Evolutionary conservation across 2,888 invertebrate genomes (phyloP).

Genomic region (Leptothorax acervorum): DNA sequence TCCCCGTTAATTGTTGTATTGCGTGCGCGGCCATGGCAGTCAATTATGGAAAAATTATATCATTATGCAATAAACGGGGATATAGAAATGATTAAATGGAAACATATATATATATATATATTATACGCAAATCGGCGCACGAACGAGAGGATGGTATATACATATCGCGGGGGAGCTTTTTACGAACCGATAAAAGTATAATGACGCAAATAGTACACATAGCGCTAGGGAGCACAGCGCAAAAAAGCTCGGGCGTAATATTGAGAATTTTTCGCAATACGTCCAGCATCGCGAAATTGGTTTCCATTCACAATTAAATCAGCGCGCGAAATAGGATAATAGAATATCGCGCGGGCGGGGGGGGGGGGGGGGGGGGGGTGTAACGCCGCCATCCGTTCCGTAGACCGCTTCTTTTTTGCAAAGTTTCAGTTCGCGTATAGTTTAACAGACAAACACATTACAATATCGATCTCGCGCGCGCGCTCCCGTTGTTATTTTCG

Average conservation of each 20-base stretch:
- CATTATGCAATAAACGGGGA: conserved; percentile 25
- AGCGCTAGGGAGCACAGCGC: background rate
- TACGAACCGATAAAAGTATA: conserved; percentile 38
- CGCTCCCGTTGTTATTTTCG: conserved; percentile 25
- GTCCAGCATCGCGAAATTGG: conserved; percentile 26
- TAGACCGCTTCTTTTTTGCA: conserved; percentile 22
- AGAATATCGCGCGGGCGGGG: conserved; percentile 18
- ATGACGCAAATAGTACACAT: conserved; percentile 36
- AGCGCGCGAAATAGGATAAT: conserved; percentile 38
- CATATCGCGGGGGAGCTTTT: conserved; percentile 10
- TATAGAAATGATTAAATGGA: conserved; percentile 22
- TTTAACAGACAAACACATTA: conserved; percentile 48
- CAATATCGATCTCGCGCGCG: conserved; percentile 15
- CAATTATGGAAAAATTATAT: conserved; percentile 29
- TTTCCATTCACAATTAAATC: conserved; percentile 52
- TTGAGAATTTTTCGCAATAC: conserved; percentile 37
- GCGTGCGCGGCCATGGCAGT: background rate
- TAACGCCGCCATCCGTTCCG: conserved; percentile 17
- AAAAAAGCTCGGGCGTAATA: conserved; percentile 9
- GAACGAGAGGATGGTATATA: background rate
- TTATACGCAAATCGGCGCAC: conserved; percentile 1
- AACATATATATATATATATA: too few species aligned
- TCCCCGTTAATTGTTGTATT: background rate
- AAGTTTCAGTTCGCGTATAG: conserved; percentile 35
- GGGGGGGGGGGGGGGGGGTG: background rate